Conservation (phyloP, 2,888 invertebrate species). For the Lumbricus terrestris region DNA sequence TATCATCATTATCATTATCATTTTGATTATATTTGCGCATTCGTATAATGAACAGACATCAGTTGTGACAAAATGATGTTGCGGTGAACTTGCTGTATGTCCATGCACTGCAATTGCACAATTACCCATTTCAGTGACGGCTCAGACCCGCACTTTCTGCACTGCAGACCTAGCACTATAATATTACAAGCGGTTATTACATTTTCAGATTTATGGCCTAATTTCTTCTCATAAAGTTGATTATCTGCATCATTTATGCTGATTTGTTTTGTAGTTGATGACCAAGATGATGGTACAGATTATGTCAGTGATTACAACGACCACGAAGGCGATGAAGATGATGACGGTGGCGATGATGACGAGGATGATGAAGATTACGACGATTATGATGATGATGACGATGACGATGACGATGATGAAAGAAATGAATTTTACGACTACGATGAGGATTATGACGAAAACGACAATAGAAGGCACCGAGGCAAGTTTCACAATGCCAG, state of each 20-base stretch:
- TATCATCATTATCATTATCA: no score
- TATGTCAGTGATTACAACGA: neutral
- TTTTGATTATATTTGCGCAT: no score
- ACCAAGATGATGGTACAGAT: neutral
- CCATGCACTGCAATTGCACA: no score
- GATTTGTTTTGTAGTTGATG: neutral
- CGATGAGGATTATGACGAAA: constrained; percentile 4
- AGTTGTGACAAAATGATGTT: no score
- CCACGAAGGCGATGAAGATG: neutral
- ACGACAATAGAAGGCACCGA: neutral
- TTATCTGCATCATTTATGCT: neutral
- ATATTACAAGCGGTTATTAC: neutral
- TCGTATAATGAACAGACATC: no score
- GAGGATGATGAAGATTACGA: neutral
- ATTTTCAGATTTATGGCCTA: neutral
- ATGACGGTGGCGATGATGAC: neutral
- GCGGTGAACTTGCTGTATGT: no score
- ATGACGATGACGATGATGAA: neutral
- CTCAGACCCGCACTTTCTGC: no score
- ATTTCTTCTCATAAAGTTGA: neutral
- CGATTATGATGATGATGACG: neutral
- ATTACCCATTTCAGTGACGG: no score
- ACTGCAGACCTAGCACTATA: no score
- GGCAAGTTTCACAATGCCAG: neutral
- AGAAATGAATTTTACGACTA: neutral